phyloP scores from a whole-genome alignment of 2,797 vertebrate species.

The Hozukius guyotensis region DNA sequence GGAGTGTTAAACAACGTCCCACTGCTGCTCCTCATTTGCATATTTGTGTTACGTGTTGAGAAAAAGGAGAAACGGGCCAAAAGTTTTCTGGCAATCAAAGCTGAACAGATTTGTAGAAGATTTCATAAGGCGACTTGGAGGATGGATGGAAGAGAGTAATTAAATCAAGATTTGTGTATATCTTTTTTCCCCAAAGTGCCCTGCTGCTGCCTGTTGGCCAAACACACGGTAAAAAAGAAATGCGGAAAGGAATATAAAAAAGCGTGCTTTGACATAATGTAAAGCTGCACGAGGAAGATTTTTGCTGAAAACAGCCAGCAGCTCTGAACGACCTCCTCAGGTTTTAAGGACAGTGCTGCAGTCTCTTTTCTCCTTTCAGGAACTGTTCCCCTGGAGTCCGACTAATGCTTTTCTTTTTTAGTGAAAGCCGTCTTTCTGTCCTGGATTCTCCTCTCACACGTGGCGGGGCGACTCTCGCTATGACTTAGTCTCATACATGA shows the following conservation, averaged over 20 bases:
- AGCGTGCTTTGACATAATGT: conserved; percentile 23
- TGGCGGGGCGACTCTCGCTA: conserved; percentile 28
- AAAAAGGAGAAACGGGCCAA: conserved; percentile 4
- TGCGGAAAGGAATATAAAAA: conserved; percentile 9
- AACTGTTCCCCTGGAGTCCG: conserved; percentile 18
- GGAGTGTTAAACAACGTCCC: conserved; percentile 40
- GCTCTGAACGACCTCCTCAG: conserved; percentile 16
- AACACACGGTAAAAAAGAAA: conserved; percentile 17
- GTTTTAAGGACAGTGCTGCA: conserved; percentile 19
- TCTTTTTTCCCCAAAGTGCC: conserved; percentile 23
- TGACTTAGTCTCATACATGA: conserved; percentile 16
- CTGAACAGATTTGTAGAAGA: conserved; percentile 52
- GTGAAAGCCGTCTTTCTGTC: conserved; percentile 48
- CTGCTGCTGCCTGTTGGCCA: conserved; percentile 25
- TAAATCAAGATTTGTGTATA: conserved; percentile 63
- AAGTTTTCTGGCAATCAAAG: conserved; percentile 41
- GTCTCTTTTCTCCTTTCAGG: conserved; percentile 27
- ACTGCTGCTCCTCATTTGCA: conserved; percentile 33
- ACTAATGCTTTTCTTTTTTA: conserved; percentile 26
- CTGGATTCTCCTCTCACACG: conserved; percentile 42
- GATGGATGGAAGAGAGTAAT: conserved; percentile 39
- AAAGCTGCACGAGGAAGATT: neutral
- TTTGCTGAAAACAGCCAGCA: conserved; percentile 16
- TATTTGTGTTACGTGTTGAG: conserved; percentile 41
- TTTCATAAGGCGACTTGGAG: conserved; percentile 37